Conservation (phyloP, 2,797 vertebrate genomes). For the Girardinus metallicus region DNA sequence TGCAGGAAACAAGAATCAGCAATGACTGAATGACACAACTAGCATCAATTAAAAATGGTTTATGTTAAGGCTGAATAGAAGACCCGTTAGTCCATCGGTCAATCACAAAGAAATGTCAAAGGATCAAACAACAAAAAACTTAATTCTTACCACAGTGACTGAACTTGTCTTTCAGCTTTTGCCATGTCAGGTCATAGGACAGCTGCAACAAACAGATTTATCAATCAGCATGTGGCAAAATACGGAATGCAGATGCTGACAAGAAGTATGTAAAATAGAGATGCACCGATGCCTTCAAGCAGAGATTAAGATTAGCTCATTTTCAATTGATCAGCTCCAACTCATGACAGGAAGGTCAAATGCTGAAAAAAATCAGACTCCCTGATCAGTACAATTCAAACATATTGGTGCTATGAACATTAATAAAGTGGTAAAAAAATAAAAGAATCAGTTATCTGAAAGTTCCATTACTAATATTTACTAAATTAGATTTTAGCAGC, state of each 20-base stretch:
- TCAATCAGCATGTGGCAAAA: not conserved
- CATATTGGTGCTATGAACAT: not conserved
- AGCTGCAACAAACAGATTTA: constrained; percentile 86
- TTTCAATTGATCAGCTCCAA: not conserved
- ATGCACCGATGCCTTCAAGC: not conserved
- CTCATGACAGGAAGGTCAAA: not conserved
- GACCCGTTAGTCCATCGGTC: not conserved
- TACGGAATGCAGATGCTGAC: not conserved
- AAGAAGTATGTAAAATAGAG: not conserved
- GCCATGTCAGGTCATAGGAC: constrained; percentile 98
- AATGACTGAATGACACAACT: not conserved
- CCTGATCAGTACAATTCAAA: not conserved
- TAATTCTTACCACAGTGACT: constrained; percentile 88
- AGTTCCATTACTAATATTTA: not conserved
- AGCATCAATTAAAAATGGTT: not conserved
- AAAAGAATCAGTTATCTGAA: not conserved
- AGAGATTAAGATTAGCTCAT: not conserved
- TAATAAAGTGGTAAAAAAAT: not conserved
- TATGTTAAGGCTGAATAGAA: not conserved
- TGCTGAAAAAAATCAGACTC: not conserved
- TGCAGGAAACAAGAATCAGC: constrained; percentile 53
- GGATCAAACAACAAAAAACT: not conserved
- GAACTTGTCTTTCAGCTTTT: constrained; percentile 99
- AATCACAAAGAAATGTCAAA: constrained; percentile 1
- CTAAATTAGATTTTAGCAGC: not conserved